Percentiles rank a stretch among this genome's conserved stretches.
These are phyloP conservation scores for Drosophila virilis DNA, from an alignment of 1,140 invertebrate species.

Conservation along the genomic window DNA sequence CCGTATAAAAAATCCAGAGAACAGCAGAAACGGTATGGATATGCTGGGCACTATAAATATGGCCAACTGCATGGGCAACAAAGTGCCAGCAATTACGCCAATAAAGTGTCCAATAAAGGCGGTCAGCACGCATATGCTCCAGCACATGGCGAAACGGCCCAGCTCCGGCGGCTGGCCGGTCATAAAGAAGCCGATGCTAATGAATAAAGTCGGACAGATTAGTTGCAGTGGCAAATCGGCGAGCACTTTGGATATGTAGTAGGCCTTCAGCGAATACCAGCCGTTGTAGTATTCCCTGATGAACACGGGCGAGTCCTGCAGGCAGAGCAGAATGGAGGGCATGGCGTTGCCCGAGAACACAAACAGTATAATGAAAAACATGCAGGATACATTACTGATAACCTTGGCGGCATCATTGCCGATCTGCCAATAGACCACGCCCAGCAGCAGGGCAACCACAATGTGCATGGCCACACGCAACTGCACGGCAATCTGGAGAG, in stretches of 20 bases:
- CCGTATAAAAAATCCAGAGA: constrained; percentile 93
- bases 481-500: constrained; percentile 88
- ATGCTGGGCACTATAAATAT: constrained; percentile 92
- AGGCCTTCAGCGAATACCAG: constrained; percentile 93
- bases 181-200: constrained; percentile 91
- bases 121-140: constrained; percentile 89
- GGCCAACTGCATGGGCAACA: constrained; percentile 89
- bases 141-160: constrained; percentile 88
- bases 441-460: constrained; percentile 91
- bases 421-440: constrained; percentile 91
- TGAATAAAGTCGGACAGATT: constrained; percentile 88
- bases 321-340: constrained; percentile 94
- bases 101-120: constrained; percentile 92
- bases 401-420: constrained; percentile 91
- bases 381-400: constrained; percentile 91
- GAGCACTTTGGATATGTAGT: constrained; percentile 93
- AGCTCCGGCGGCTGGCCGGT: constrained; percentile 91
- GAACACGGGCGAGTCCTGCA: constrained; percentile 93
- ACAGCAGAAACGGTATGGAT: constrained; percentile 93
- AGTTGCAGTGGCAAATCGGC: constrained; percentile 95
- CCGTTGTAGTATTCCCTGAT: constrained; percentile 95
- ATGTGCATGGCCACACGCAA: constrained; percentile 90
- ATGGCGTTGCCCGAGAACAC: constrained; percentile 94
- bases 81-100: constrained; percentile 90
- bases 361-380: constrained; percentile 94